These are phyloP conservation scores for Homarus americanus DNA, from an alignment of 1,140 invertebrate genomes.

Conservation along the genomic window DNA sequence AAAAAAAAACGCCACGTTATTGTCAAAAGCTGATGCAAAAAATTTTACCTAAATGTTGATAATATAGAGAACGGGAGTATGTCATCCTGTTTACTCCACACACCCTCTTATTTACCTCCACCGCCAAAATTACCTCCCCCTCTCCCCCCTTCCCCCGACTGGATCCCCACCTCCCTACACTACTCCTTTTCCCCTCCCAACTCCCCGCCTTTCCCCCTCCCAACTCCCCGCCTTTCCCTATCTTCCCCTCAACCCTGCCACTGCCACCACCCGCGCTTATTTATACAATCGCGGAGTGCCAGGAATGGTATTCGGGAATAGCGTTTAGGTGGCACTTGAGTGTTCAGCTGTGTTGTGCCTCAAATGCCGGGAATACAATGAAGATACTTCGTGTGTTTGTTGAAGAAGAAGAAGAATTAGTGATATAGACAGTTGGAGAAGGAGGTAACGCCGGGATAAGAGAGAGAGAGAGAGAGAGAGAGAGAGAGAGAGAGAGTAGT, in stretches of 20 bases:
- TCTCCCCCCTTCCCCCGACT: not conserved
- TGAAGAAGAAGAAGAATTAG: not conserved
- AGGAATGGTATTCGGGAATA: not conserved
- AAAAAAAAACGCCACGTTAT: too few relatives aligned
- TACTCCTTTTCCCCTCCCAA: not conserved
- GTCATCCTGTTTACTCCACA: not conserved
- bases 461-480: not conserved
- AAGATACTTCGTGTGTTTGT: not conserved
- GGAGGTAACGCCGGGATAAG: not conserved
- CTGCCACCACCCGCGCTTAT: not conserved
- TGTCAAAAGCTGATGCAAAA: too few relatives aligned
- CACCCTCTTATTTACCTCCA: not conserved
- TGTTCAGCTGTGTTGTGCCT: too few relatives aligned
- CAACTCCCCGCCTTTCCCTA: not conserved
- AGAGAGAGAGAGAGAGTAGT: not conserved
- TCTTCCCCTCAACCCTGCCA: not conserved
- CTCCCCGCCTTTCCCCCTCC: not conserved
- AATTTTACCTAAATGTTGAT: too few relatives aligned
- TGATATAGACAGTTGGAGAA: not conserved
- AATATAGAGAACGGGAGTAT: not conserved
- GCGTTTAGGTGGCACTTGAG: not conserved
- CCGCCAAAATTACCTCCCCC: not conserved
- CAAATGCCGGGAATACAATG: too few relatives aligned
- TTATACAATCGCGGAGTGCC: not conserved
- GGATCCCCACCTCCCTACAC: not conserved